phyloP scores from a whole-genome alignment of 23 tunicate genomes.

The Corella eumyota region DNA sequence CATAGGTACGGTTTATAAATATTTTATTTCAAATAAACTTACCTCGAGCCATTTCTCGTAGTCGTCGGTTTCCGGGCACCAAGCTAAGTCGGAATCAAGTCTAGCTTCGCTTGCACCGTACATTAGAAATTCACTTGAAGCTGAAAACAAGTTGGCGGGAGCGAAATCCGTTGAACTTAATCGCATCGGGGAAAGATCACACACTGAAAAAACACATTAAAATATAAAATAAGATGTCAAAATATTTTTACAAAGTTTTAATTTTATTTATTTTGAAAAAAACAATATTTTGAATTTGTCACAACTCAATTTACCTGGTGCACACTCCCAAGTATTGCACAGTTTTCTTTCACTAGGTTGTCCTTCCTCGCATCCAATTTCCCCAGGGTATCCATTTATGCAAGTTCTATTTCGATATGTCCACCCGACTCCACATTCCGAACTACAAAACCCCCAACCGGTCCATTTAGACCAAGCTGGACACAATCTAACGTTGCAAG shows the following conservation, averaged over 20 bases:
- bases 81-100: conserved; percentile 2
- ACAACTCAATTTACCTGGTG: conserved; percentile 18
- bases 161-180: neutral
- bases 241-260: neutral
- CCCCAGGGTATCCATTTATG: conserved; percentile 30
- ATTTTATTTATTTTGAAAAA: neutral
- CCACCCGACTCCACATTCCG: conserved; percentile 56
- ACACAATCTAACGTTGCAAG: conserved; percentile 16
- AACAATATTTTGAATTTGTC: too few relatives aligned
- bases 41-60: conserved; percentile 11
- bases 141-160: conserved; percentile 1
- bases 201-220: neutral
- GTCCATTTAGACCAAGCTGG: conserved; percentile 54
- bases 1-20: too few relatives aligned
- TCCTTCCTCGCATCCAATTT: conserved; percentile 24
- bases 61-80: conserved; percentile 14
- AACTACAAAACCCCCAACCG: conserved; percentile 57
- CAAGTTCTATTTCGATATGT: conserved; percentile 26
- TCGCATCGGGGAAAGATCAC: neutral
- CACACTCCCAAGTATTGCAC: conserved; percentile 51
- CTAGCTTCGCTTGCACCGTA: neutral
- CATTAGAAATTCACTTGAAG: conserved; percentile 8
- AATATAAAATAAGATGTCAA: neutral
- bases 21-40: too few relatives aligned
- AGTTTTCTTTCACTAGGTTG: neutral